These are phyloP conservation scores for Physella acuta DNA, from an alignment of 1,140 invertebrate genomes.

Conservation along the genomic window DNA sequence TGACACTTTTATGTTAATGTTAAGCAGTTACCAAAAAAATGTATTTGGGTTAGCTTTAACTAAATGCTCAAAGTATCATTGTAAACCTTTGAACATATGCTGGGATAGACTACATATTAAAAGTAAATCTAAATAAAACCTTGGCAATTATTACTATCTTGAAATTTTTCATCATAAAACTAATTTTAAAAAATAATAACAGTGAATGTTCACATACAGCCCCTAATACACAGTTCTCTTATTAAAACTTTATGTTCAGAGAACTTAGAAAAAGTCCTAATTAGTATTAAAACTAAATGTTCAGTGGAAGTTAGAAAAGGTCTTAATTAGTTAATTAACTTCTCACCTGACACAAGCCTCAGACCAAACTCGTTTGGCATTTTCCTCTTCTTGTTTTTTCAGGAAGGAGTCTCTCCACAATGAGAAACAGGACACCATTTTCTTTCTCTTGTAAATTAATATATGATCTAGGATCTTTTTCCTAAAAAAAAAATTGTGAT, in stretches of 20 bases:
- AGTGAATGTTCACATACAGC: background rate
- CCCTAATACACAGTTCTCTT: background rate
- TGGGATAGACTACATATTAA: background rate
- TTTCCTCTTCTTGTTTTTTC: background rate
- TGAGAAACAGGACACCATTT: background rate
- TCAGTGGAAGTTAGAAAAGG: background rate
- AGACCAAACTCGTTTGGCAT: constrained; percentile 1
- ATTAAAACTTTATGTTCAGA: background rate
- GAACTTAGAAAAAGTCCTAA: background rate
- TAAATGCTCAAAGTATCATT: background rate
- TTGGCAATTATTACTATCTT: background rate
- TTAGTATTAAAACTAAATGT: background rate
- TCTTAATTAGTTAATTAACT: background rate
- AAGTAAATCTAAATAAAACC: background rate
- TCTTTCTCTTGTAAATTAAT: background rate
- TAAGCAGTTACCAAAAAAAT: background rate
- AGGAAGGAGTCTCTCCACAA: background rate
- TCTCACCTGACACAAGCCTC: constrained; percentile 13
- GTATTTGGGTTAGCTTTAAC: background rate
- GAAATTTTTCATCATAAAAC: background rate
- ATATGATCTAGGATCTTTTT: background rate
- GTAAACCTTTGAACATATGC: background rate
- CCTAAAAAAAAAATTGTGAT: constrained; percentile 3
- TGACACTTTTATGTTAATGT: background rate
- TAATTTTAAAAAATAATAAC: background rate